Percentiles rank a stretch among this genome's conserved stretches.
These are phyloP conservation scores for Eutrigla gurnardus DNA, from an alignment of 2,797 vertebrate genomes.

Conservation along the genomic window DNA sequence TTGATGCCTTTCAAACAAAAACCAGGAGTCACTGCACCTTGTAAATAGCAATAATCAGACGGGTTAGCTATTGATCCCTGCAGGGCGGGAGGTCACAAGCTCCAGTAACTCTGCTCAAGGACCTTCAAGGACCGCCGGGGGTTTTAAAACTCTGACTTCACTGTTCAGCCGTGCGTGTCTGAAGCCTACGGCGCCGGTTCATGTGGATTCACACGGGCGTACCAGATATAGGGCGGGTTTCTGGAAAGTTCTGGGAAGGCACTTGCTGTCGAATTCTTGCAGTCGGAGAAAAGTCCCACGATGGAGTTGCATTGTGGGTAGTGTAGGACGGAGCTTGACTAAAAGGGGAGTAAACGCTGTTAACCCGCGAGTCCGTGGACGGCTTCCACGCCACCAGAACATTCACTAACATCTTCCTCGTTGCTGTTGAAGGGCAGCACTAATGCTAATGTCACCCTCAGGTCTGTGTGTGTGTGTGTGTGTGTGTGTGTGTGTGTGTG, in stretches of 20 bases:
- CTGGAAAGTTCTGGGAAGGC: not conserved
- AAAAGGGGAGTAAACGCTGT: not conserved
- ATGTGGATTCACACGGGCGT: not conserved
- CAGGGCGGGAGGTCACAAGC: not conserved
- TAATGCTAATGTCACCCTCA: conserved; percentile 28
- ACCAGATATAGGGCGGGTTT: too few species aligned
- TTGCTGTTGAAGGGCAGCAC: conserved; percentile 23
- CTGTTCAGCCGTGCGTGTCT: not conserved
- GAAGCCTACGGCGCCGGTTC: not conserved
- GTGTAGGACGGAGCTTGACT: not conserved
- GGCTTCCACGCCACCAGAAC: not conserved
- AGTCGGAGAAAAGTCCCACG: too few species aligned
- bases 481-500: not conserved
- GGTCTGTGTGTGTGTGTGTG: conserved; percentile 2
- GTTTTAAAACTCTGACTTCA: not conserved
- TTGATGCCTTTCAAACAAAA: conserved; percentile 5
- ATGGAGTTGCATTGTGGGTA: not conserved
- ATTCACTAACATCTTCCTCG: conserved; percentile 16
- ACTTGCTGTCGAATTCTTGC: not conserved
- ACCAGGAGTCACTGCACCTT: conserved; percentile 8
- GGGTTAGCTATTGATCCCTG: conserved; percentile 32
- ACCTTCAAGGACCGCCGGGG: not conserved
- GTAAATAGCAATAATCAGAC: conserved; percentile 44
- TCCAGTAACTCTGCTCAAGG: not conserved
- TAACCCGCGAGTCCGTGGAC: too few species aligned